Conservation (phyloP, 2,113 vertebrate genomes). For the Vulpes vulpes region DNA sequence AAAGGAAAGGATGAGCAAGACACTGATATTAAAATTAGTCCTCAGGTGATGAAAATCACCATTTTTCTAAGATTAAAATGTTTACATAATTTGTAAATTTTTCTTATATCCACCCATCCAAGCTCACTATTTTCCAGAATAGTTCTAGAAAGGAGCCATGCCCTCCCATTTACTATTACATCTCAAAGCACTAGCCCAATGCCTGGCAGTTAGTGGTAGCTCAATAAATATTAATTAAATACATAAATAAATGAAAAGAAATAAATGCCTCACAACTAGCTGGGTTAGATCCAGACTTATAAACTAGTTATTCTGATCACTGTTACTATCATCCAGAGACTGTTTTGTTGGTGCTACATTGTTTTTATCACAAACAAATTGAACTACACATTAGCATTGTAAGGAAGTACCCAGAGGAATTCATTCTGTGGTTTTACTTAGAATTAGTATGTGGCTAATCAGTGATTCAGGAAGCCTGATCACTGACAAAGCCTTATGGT, state of each 20-base stretch:
- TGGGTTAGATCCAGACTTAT: neutral
- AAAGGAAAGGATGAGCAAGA: neutral
- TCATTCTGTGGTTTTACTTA: neutral
- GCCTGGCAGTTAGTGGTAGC: neutral
- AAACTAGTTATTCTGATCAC: neutral
- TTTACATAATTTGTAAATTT: neutral
- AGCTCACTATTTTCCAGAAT: neutral
- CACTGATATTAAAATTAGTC: neutral
- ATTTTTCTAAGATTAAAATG: constrained; percentile 12
- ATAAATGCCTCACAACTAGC: neutral
- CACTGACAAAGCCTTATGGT: constrained; percentile 2
- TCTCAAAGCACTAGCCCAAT: neutral
- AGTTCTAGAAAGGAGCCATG: neutral
- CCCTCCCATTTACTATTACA: neutral
- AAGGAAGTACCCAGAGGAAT: neutral
- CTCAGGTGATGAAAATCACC: neutral
- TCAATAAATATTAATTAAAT: neutral
- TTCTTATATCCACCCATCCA: neutral
- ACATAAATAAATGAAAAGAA: neutral
- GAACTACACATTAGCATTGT: neutral
- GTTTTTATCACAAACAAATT: constrained; percentile 8
- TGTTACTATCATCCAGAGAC: neutral
- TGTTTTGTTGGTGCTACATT: neutral
- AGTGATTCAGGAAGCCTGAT: neutral
- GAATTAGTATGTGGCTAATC: neutral